Percentiles rank a stretch among this genome's conserved stretches.
phyloP scores from a whole-genome alignment of 1,140 invertebrate genomes.

The Dinothrombium tinctorium region DNA sequence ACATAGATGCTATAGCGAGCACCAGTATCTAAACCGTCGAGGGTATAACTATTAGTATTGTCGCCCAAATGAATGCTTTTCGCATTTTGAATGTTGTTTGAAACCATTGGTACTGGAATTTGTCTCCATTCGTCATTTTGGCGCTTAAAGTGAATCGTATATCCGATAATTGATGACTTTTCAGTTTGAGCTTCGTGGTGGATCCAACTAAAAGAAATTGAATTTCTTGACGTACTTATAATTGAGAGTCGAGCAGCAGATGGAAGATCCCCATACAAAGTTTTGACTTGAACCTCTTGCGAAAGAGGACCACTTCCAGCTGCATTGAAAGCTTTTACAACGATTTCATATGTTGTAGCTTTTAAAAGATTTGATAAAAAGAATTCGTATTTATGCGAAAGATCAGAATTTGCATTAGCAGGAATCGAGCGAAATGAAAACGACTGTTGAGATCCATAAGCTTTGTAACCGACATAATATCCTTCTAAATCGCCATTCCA shows the following conservation, averaged over 20 bases:
- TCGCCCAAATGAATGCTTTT: neutral
- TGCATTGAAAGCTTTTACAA: constrained; percentile 16
- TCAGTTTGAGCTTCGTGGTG: neutral
- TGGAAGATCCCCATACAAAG: constrained; percentile 16
- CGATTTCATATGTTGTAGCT: constrained; percentile 16
- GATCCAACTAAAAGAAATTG: neutral
- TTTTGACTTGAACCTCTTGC: constrained; percentile 14
- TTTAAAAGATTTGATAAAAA: constrained; percentile 14
- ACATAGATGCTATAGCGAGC: constrained; percentile 14
- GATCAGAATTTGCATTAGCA: neutral
- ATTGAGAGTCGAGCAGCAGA: constrained; percentile 3
- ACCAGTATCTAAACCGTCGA: neutral
- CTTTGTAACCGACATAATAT: constrained; percentile 55
- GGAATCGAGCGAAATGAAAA: constrained; percentile 25
- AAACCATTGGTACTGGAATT: constrained; percentile 9
- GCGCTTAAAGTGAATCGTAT: constrained; percentile 12
- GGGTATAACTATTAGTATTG: neutral
- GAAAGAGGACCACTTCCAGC: constrained; percentile 16
- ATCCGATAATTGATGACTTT: constrained; percentile 1
- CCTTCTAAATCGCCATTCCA: constrained; percentile 82
- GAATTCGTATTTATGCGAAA: constrained; percentile 11
- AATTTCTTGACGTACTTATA: neutral
- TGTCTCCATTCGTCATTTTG: constrained; percentile 11
- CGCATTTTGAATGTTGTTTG: neutral
- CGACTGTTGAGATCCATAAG: constrained; percentile 17